Evolutionary conservation across 2,888 invertebrate genomes (phyloP).

Genomic region (Nephrotoma guestfalica): DNA sequence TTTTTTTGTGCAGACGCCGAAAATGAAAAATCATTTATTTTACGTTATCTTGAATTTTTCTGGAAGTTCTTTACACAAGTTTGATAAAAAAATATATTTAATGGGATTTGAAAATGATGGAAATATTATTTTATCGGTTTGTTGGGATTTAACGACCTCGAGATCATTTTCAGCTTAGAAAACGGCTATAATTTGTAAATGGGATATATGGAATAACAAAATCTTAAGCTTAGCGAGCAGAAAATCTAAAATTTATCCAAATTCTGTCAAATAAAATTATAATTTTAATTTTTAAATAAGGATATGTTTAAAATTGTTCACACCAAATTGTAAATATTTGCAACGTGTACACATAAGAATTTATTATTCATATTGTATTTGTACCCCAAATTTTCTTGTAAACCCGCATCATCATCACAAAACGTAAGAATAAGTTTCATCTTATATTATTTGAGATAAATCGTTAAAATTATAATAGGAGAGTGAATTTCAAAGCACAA

Average conservation of each 20-base stretch:
- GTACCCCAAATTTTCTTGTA: neutral
- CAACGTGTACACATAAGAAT: neutral
- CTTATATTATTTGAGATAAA: neutral
- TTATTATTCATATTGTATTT: neutral
- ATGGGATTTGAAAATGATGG: neutral
- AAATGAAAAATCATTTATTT: neutral
- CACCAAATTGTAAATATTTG: neutral
- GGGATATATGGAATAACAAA: neutral
- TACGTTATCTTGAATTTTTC: neutral
- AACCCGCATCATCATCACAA: neutral
- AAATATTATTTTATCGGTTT: neutral
- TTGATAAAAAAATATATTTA: neutral
- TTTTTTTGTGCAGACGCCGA: neutral
- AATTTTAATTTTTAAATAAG: neutral
- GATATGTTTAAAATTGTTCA: neutral
- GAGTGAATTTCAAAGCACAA: neutral
- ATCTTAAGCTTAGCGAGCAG: neutral
- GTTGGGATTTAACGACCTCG: neutral
- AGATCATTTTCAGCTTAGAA: neutral
- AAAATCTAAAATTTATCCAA: neutral
- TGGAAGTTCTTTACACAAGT: neutral
- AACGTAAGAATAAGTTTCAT: neutral
- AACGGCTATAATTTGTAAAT: neutral
- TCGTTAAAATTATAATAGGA: neutral
- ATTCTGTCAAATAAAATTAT: neutral